A percentile compares a stretch with the other conserved stretches of the same genome.
Conservation (phyloP, 1,140 invertebrate genomes). For the Monomorium pharaonis region DNA sequence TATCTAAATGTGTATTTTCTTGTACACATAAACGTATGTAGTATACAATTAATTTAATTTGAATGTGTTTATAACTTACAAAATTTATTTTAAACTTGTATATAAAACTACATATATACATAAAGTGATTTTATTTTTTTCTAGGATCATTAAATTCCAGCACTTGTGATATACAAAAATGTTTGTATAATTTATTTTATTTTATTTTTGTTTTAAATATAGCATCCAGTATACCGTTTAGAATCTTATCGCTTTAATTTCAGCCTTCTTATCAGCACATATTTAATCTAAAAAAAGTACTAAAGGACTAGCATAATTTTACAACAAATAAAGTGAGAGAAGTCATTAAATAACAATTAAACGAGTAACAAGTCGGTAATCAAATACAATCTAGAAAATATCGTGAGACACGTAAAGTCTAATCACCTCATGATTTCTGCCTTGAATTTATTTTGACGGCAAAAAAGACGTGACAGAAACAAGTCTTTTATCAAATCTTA, state of each 20-base stretch:
- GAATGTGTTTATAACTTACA: neutral
- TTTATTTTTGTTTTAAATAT: slow-evolving; percentile 36
- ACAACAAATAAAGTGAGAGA: neutral
- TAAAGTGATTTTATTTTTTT: neutral
- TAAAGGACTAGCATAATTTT: neutral
- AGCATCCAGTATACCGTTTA: neutral
- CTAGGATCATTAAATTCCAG: neutral
- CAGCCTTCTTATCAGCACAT: neutral
- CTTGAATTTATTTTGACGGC: neutral
- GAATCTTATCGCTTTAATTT: slow-evolving; percentile 2
- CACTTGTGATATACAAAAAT: neutral
- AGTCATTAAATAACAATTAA: slow-evolving; percentile 49
- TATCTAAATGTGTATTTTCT: neutral
- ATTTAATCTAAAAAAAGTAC: neutral
- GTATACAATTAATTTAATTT: neutral
- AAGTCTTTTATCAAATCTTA: neutral
- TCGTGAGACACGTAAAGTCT: slow-evolving; percentile 7
- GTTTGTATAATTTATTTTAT: slow-evolving; percentile 2
- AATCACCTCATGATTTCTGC: neutral
- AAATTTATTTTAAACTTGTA: neutral
- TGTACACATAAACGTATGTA: neutral
- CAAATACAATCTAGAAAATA: neutral
- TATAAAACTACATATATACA: too few relatives aligned
- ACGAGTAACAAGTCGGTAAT: slow-evolving; percentile 10
- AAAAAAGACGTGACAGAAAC: neutral